Evolutionary conservation across 2,888 invertebrate species (phyloP), one percentile per base, ranked within the genome.

Genomic region (Drosophila ezoana): DNA sequence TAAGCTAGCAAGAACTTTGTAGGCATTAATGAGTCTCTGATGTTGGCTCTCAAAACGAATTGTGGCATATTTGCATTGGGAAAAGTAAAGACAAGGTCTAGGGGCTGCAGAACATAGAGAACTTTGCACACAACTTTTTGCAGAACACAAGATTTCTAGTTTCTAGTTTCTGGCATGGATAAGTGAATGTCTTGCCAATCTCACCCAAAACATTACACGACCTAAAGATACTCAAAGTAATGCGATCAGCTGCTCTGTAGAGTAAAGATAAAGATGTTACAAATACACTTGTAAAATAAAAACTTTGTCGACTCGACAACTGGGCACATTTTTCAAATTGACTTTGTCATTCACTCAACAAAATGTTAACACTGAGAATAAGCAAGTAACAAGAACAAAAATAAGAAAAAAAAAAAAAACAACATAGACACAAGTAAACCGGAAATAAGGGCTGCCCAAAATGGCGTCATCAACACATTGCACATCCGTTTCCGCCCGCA

Each of bases 401-500:
- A 37, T 11, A 10, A 16, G 14, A n/a, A 66, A 65, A 45, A 64
- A 61, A 51, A 11, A 4, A 23, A 23, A 23, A 23, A 23, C 23
- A 23, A 28, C 28, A 28, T 8, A 28, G 28, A 28, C 8, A 28
- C 28, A 38, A 13, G 1, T 9, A 35, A 20, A 33, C n/a, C 44
- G 51, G n/a, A 65, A 23, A 23, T 4, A 49, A 43, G 41, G 35
- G 43, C 52, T 41, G 58, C 10, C 38, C 32, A 70, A 74, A 64
- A 74, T 74, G 78, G 84, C 84, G 84, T 83, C 81, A 81, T 56
- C 59, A 76, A 72, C 87, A 84, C 78, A 78, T 81, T 87, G 87
- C 87, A 82, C 72, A 81, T 82, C 88, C 85, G 81, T 58, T 81
- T 66, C 76, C 76, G 75, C 32, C 35, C 51, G 53, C 48, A 18